Base-by-base conservation (phyloP, 1,140 invertebrate species). In the Drosophila ironensis region DNA sequence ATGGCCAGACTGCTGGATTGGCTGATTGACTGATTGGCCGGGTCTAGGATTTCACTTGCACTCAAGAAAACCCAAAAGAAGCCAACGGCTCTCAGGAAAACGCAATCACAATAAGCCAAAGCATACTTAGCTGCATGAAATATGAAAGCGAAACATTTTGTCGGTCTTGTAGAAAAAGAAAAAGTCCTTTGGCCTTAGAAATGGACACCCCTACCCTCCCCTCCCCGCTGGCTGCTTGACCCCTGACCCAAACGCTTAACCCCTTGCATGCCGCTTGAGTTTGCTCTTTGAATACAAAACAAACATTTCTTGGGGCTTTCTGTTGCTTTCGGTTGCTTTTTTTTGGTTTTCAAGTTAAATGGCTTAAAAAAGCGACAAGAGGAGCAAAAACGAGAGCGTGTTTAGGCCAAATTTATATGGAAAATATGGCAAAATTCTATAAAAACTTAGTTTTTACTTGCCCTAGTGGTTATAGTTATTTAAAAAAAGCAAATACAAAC, bases 61-160 rank as follows among this genome's bases (percentile, higher is more conserved):
- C 51, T 57, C 56, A 25, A 57, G 60, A 41, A 66, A 57, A 46
- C 46, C 24, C 20, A 57, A 48, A 37, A 30, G 51, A 48, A 38
- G 33, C 25, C 30, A 51, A 30, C 2, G 8, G n/a, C n/a, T 19
- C 14, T 1, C 5, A 20, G 9, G 6, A 9, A 22, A 8, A 6
- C 9, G 30, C n/a, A 12, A 20, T 33, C 7, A 5, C 14, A 37
- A 54, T n/a, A 67, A 52, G 33, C n/a, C 50, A 11, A 67, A 75
- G 76, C 72, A 72, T 72, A 76, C 72, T 81, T 72, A 48, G 25
- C 35, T 53, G 78, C 72, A 59, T 57, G 20, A 46, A 56, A 57
- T 50, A 56, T 54, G 72, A 68, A 69, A 47, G 27, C 16, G 48
- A 42, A 59, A 45, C 33, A 37, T 37, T 33, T 16, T 27, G 19